phyloP scores from a whole-genome alignment of 2,797 vertebrate genomes.

The Notamacropus eugenii region DNA sequence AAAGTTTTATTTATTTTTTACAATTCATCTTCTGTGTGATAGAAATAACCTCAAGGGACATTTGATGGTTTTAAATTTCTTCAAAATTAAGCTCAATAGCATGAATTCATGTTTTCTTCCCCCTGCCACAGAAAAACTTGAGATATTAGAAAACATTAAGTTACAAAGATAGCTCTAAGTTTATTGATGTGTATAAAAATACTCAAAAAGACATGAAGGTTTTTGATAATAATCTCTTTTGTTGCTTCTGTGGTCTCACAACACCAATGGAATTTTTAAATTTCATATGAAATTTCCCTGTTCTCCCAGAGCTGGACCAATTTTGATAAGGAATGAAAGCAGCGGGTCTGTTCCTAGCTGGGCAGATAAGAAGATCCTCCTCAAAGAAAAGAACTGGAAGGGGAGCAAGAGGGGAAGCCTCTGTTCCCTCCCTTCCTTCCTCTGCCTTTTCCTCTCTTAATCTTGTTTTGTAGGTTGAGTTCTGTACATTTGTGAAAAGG shows the following conservation, averaged over 20 bases:
- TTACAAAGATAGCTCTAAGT: not conserved
- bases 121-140: slow-evolving; percentile 24
- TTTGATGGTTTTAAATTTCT: slow-evolving; percentile 20
- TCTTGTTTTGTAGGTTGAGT: not conserved
- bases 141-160: not conserved
- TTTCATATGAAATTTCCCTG: slow-evolving; percentile 36
- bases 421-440: not conserved
- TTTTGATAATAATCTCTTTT: slow-evolving; percentile 22
- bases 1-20: not conserved
- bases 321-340: slow-evolving; percentile 25
- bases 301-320: slow-evolving; percentile 3
- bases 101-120: slow-evolving; percentile 24
- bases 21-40: not conserved
- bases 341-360: not conserved
- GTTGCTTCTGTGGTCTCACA: slow-evolving; percentile 19
- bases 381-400: slow-evolving; percentile 11
- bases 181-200: not conserved
- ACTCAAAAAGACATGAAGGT: not conserved
- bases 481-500: not conserved
- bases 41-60: not conserved
- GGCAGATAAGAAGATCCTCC: slow-evolving; percentile 4
- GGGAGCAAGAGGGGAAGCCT: not conserved
- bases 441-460: not conserved
- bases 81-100: slow-evolving; percentile 38
- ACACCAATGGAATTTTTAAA: slow-evolving; percentile 38